Percentiles rank a stretch among this genome's conserved stretches.
phyloP scores from a whole-genome alignment of 1,140 invertebrate genomes.

The Penaeus chinensis region DNA sequence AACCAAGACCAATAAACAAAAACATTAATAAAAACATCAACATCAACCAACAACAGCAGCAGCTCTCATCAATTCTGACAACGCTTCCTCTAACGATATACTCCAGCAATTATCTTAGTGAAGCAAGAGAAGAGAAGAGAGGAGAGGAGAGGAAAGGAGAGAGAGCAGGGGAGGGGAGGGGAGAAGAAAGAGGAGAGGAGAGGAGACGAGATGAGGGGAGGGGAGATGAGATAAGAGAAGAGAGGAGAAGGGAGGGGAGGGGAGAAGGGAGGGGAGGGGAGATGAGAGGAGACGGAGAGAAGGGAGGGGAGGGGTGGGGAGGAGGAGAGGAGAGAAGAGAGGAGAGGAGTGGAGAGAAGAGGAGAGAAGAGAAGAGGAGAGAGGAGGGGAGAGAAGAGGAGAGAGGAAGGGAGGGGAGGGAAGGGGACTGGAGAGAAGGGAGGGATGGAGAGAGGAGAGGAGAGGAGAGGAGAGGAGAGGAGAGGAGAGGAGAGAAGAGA shows the following conservation, averaged over 20 bases:
- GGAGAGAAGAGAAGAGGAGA: not conserved
- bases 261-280: not conserved
- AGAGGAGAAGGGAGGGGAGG: not conserved
- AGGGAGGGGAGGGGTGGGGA: not conserved
- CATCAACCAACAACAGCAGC: no score
- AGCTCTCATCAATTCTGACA: no score
- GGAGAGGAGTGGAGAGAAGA: not conserved
- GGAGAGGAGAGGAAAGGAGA: no score
- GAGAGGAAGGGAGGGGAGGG: not conserved
- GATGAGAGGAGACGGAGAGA: not conserved
- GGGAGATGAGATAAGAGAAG: no score
- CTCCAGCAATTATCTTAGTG: no score
- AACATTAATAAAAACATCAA: no score
- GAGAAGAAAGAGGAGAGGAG: not conserved
- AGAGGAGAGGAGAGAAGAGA: not conserved
- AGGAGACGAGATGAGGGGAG: not conserved
- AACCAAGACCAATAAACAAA: no score
- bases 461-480: not conserved
- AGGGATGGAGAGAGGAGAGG: no score
- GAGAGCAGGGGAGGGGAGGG: no score
- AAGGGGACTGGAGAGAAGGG: not conserved
- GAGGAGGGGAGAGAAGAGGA: not conserved
- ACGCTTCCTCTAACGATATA: no score
- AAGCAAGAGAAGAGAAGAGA: no score
- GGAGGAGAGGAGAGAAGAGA: no score